Percentiles rank a stretch among this genome's conserved stretches.
Evolutionary conservation across 2,797 vertebrate genomes (phyloP).

Genomic region (Dromococcyx pavoninus): DNA sequence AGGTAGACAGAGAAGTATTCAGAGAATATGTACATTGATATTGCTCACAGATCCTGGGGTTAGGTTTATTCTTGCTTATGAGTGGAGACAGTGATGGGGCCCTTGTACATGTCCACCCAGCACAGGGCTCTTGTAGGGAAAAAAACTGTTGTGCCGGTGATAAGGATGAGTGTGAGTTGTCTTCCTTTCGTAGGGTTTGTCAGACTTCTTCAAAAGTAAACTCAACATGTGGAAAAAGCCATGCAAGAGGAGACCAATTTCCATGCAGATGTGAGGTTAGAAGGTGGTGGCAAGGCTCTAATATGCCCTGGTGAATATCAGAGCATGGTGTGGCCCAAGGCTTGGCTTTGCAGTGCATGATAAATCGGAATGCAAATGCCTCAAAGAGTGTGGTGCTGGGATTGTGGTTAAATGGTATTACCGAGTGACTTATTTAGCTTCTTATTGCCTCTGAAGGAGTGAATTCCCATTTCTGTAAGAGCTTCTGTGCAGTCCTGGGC

Average conservation of each 20-base stretch:
- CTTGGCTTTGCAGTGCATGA: background rate
- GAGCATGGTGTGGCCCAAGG: background rate
- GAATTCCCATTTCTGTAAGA: background rate
- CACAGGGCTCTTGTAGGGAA: background rate
- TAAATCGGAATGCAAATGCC: background rate
- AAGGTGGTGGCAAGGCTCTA: background rate
- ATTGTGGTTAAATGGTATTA: background rate
- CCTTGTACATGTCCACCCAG: rapidly evolving
- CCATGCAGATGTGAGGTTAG: rapidly evolving
- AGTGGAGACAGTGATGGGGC: background rate
- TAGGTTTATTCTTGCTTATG: background rate
- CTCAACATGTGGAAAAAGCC: background rate
- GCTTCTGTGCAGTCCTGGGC: background rate
- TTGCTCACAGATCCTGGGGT: background rate
- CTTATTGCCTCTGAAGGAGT: background rate
- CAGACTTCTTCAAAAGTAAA: background rate
- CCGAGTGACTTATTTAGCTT: background rate
- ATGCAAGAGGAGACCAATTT: background rate
- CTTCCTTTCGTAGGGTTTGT: background rate
- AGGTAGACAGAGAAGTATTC: background rate
- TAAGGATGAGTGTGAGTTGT: background rate
- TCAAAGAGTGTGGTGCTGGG: background rate
- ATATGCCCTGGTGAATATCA: background rate
- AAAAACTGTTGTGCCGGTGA: background rate
- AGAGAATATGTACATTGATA: background rate